phyloP scores from a whole-genome alignment of 2,888 invertebrate species.

The Zonitis immaculata region DNA sequence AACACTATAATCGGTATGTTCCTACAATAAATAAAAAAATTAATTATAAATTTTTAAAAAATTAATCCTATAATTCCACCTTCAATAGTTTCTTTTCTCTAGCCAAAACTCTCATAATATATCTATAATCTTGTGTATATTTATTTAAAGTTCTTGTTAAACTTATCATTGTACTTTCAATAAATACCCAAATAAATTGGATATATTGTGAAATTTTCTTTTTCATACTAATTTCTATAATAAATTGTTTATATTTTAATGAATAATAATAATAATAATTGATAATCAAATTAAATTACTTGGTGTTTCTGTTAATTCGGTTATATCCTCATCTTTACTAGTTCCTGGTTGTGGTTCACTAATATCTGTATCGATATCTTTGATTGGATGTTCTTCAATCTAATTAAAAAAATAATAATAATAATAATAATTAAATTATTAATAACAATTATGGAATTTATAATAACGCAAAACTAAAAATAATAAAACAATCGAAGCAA shows the following conservation, averaged over 20 bases:
- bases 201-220: constrained; percentile 54
- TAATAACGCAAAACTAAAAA: not conserved
- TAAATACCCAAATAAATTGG: constrained; percentile 63
- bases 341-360: constrained; percentile 43
- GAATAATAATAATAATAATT: no score
- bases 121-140: constrained; percentile 90
- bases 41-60: no score
- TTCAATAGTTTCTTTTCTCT: constrained; percentile 86
- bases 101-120: constrained; percentile 83
- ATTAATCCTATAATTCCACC: constrained; percentile 53
- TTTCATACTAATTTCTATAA: constrained; percentile 46
- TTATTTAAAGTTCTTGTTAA: constrained; percentile 77
- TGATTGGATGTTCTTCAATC: constrained; percentile 31
- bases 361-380: constrained; percentile 27
- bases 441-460: no score
- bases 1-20: constrained; percentile 64
- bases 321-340: constrained; percentile 43
- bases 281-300: no score
- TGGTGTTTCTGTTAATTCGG: constrained; percentile 37
- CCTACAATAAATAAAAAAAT: constrained; percentile 54
- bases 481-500: no score
- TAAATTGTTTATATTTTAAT: no score
- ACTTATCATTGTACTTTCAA: constrained; percentile 75
- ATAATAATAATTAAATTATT: no score
- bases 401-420: constrained; percentile 13